Evolutionary conservation across 1,140 invertebrate species (phyloP).

Genomic region (Aphaenogaster rudis): DNA sequence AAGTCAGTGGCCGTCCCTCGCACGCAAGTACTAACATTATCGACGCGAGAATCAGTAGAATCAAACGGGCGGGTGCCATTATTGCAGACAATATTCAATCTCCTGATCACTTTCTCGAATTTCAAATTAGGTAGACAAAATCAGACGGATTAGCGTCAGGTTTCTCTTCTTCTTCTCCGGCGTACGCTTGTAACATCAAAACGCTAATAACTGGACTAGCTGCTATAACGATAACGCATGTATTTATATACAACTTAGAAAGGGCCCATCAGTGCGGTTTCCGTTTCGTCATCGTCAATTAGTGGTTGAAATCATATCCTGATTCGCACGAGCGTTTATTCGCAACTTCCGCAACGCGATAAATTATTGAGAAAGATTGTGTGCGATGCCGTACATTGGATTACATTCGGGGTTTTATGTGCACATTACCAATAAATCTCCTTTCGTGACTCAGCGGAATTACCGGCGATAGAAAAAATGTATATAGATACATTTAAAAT

Average conservation of each 20-base stretch:
- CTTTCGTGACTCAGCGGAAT: neutral
- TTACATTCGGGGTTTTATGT: neutral
- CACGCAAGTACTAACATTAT: conserved; percentile 22
- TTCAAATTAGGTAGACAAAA: neutral
- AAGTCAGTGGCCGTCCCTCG: conserved; percentile 37
- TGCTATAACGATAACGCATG: neutral
- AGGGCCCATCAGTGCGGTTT: neutral
- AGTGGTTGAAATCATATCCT: conserved; percentile 59
- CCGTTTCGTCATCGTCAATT: conserved; percentile 55
- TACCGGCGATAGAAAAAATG: neutral
- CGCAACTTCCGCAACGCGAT: conserved; percentile 22
- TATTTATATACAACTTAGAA: conserved; percentile 34
- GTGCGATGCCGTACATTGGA: too few species aligned
- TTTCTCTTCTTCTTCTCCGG: neutral
- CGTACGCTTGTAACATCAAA: neutral
- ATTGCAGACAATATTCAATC: neutral
- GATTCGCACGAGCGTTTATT: conserved; percentile 44
- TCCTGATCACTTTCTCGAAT: neutral
- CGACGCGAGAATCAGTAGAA: conserved; percentile 43
- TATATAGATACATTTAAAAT: neutral
- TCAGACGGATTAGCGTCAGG: neutral
- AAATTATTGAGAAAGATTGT: conserved; percentile 15
- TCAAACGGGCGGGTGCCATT: conserved; percentile 57
- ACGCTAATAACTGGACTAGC: conserved; percentile 25
- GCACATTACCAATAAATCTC: neutral